These are phyloP conservation scores for Megaceryle alcyon DNA, from an alignment of 2,797 vertebrate species.

Conservation along the genomic window DNA sequence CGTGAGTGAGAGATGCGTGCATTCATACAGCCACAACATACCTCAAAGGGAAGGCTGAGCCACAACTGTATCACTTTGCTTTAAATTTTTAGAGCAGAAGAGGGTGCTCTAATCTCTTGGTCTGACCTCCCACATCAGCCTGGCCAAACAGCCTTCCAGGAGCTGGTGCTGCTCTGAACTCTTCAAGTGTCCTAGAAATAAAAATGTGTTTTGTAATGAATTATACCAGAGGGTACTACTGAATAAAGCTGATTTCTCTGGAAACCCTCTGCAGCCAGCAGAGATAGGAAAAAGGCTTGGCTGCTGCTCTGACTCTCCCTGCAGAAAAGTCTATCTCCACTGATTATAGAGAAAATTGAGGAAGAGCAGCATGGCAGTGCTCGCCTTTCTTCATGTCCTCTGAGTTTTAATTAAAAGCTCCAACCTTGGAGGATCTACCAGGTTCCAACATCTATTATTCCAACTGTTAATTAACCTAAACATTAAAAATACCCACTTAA, in stretches of 20 bases:
- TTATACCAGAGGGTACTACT: not conserved
- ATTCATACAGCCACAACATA: fast-evolving
- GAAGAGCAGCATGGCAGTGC: not conserved
- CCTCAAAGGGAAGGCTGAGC: not conserved
- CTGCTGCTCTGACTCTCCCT: not conserved
- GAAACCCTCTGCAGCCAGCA: not conserved
- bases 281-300: not conserved
- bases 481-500: not conserved
- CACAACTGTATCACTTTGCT: not conserved
- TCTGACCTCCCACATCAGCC: constrained; percentile 6
- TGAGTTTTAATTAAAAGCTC: constrained; percentile 32
- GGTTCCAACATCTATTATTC: not conserved
- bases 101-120: constrained; percentile 61
- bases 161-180: not conserved
- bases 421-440: not conserved
- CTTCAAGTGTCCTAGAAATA: not conserved
- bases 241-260: constrained; percentile 10
- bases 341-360: not conserved
- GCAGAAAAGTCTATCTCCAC: not conserved
- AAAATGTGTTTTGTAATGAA: not conserved
- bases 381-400: not conserved
- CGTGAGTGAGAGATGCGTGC: not conserved
- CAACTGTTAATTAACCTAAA: constrained; percentile 17
- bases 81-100: constrained; percentile 58
- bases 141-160: not conserved